Conservation (phyloP, 1,140 invertebrate species). For the Nomia melanderi region DNA sequence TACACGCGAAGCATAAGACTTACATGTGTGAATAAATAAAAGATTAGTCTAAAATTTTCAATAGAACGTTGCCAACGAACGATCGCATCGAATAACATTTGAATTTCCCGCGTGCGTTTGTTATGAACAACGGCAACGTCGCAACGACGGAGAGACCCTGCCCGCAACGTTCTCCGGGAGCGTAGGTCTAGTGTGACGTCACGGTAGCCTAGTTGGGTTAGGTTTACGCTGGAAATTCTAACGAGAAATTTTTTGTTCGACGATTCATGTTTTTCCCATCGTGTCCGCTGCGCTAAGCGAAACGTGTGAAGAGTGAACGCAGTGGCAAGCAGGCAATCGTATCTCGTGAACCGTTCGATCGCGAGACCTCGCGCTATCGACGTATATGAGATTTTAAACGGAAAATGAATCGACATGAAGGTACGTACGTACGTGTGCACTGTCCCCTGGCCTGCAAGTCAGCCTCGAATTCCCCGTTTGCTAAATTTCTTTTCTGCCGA, state of each 20-base stretch:
- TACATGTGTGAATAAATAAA: too few species aligned
- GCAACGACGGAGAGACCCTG: constrained; percentile 45
- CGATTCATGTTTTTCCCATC: constrained; percentile 83
- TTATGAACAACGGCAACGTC: constrained; percentile 25
- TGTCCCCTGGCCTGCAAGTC: constrained; percentile 61
- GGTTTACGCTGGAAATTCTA: constrained; percentile 86
- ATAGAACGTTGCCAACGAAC: background rate
- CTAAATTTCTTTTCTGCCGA: constrained; percentile 18
- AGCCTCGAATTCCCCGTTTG: constrained; percentile 24
- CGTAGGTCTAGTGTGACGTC: constrained; percentile 83
- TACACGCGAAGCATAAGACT: too few species aligned
- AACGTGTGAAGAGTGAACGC: constrained; percentile 38
- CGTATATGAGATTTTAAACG: constrained; percentile 81
- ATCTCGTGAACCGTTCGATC: constrained; percentile 78
- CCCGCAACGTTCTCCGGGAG: constrained; percentile 47
- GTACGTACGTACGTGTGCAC: constrained; percentile 84
- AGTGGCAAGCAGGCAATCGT: constrained; percentile 46
- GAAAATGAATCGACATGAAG: constrained; percentile 92
- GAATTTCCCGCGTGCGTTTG: constrained; percentile 34
- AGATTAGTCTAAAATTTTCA: too few species aligned
- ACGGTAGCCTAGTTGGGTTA: constrained; percentile 88
- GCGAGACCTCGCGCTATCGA: constrained; percentile 80
- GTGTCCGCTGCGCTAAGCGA: constrained; percentile 65
- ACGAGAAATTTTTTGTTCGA: constrained; percentile 84
- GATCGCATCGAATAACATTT: constrained; percentile 8